A percentile compares a stretch with the other conserved stretches of the same genome.
Evolutionary conservation across 2,113 vertebrate genomes (phyloP).

Genomic region (Stictonetta naevosa): DNA sequence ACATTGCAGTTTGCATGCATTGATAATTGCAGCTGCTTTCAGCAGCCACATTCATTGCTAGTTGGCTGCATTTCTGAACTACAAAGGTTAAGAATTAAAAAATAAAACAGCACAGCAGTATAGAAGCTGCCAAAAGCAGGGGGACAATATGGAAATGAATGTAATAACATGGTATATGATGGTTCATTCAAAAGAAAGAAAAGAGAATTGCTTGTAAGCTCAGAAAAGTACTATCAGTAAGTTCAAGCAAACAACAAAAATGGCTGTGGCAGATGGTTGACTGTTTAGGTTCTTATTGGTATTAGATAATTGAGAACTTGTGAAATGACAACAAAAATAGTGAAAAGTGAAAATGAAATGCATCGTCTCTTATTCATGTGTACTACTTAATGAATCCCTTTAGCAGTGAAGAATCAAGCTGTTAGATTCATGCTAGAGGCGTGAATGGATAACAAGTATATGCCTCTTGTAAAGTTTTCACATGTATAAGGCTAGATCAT

Average conservation of each 20-base stretch:
- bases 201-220: neutral
- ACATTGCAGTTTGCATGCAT: neutral
- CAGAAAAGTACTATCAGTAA: neutral
- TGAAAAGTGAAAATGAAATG: neutral
- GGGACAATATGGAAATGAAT: neutral
- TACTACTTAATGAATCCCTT: neutral
- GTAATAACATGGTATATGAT: neutral
- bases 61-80: neutral
- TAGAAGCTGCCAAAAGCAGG: neutral
- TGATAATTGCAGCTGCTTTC: neutral
- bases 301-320: neutral
- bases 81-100: neutral
- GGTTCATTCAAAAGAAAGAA: neutral
- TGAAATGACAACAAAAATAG: neutral
- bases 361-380: neutral
- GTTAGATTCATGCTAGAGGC: neutral
- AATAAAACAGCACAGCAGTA: neutral
- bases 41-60: neutral
- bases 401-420: neutral
- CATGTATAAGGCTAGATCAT: neutral
- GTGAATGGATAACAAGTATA: neutral
- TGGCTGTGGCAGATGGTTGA: neutral
- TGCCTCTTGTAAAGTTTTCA: neutral
- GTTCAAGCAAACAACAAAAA: neutral
- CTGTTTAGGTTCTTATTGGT: neutral